Evolutionary conservation across 1,140 invertebrate genomes (phyloP), one percentile per base, ranked within the genome.

Genomic region (Philotrypesis tridentata): DNA sequence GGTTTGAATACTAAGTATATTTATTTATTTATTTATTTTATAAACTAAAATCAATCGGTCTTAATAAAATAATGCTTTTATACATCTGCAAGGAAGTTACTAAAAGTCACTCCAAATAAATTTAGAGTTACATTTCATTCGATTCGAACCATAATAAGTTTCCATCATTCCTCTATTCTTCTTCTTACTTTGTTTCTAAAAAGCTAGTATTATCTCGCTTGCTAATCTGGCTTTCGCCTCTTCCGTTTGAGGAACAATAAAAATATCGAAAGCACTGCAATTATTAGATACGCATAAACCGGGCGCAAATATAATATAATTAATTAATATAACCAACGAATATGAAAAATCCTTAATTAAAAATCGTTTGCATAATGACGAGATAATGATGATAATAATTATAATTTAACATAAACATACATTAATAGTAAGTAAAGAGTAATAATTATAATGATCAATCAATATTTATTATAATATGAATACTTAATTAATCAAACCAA

Each of bases 371-470:
- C 70, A 79, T 81, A 75, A 74, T 79, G 83, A 85, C 79, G 81
- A 75, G 73, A 82, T 63, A 71, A 84, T 81, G 68, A 84, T 78
- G 76, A 80, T 82, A 79, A 63, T 76, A 83, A 84, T 85, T 70
- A 82, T 77, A 48, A 48, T 61, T 77, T 83, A 40, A 60, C 82
- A 81, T 78, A 71, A 80, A 77, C 40, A 70, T 25, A 82, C 73
- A 83, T 67, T 70, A 79, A 71, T 75, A 74, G 63, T 81, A 82
- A 83, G 72, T 67, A 17, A 31, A 77, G 21, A 85, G 43, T 85
- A 82, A 75, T 84, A 84, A 82, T 76, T 23, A 79, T 82, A 82
- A 77, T 83, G 80, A 85, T 76, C 27, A 5, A 40, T 78, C 70
- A 67, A 67, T 77, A 80, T 65, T 55, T 80, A 77, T 55, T 67